These are phyloP conservation scores for Bacillus rossius DNA, from an alignment of 1,140 invertebrate genomes.

Conservation along the genomic window DNA sequence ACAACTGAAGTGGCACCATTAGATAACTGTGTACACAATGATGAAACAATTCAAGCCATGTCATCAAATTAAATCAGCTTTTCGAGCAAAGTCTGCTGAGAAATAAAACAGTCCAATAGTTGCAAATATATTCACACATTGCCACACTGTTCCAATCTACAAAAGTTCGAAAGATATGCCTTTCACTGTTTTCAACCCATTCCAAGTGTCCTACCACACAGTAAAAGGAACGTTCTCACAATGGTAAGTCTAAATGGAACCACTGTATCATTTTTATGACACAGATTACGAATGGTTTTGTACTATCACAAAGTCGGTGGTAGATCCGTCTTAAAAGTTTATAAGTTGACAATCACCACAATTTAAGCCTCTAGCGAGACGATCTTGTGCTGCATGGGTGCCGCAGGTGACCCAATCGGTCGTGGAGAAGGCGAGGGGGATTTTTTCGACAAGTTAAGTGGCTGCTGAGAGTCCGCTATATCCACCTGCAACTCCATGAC, in stretches of 20 bases:
- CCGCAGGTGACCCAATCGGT: constrained; percentile 38
- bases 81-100: too few relatives aligned
- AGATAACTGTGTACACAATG: constrained; percentile 2
- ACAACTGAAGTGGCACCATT: constrained; percentile 46
- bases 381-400: constrained; percentile 42
- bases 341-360: constrained; percentile 9
- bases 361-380: constrained; percentile 53
- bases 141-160: not conserved
- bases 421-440: constrained; percentile 70
- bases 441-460: constrained; percentile 83
- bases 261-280: constrained; percentile 20
- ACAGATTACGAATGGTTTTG: constrained; percentile 19
- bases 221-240: not conserved
- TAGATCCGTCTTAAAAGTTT: constrained; percentile 6
- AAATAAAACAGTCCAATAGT: too few relatives aligned
- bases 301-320: constrained; percentile 25
- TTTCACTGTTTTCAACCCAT: not conserved
- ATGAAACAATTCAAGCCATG: too few relatives aligned
- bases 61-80: too few relatives aligned
- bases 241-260: constrained; percentile 20
- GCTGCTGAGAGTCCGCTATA: constrained; percentile 73
- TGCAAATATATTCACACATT: too few relatives aligned
- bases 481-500: constrained; percentile 75
- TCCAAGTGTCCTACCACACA: not conserved
- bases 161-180: constrained; percentile 21